Base-by-base conservation (phyloP, 2,888 invertebrate species). In the Melipona beecheii region DNA sequence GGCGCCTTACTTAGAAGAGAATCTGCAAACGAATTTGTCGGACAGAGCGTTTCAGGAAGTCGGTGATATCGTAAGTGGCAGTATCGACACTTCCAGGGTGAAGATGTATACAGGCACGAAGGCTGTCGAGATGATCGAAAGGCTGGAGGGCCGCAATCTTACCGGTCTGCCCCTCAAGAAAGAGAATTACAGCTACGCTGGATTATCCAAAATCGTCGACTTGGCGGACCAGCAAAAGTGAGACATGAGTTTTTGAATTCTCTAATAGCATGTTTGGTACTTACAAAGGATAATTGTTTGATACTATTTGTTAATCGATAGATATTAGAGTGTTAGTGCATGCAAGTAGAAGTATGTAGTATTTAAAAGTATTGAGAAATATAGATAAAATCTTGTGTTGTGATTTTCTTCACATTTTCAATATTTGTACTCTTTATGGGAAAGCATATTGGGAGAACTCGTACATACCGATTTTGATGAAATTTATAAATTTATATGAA, bases 41-140 rank as follows among this genome's bases (percentile, higher is more conserved):
- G 93, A 93, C 81, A 81, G 81, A 58, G 93, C 90, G 4, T 93
- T 89, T 74, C 91, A 90, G 74, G 89, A 93, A 80, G 62, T 78
- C 11, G 93, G 92, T n/a, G 92, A 93, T 64, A 27, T 74, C 3
- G 82, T 89, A 17, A 90, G 91, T 5, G 50, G 80, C 19, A 88
- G 90, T 5, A 81, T 93, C 70, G 93, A 93, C 52, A 91, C 86
- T 4, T 84, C 84, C 6, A 86, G 82, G 24, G 36, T 88, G 78
- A 92, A 91, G 76, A 70, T 91, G 43, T 92, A 86, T 72, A 89
- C 72, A 21, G 93, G 93, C 0, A 43, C 27, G 1, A 58, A 92
- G 17, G 93, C 93, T 5, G 36, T 87, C 21, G 75, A 84, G 49
- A 78, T 62, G 69, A 83, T 90, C n/a, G 77, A 78, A 17, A 17